Conservation (phyloP, 1,140 invertebrate species). For the Drosophila nigromelanica region DNA sequence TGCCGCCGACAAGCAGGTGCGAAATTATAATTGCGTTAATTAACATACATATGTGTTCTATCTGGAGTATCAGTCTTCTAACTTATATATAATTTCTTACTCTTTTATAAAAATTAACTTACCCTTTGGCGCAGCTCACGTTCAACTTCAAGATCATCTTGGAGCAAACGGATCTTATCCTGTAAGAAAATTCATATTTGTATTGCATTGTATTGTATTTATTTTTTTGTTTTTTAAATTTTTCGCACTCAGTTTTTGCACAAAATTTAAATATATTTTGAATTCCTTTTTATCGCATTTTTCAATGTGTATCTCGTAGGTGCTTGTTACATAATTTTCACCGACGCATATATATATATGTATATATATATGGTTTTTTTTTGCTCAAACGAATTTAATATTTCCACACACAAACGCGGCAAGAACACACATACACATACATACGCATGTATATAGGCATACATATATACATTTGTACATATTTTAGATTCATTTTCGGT, state of each 20-base stretch:
- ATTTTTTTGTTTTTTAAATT: conserved; percentile 26
- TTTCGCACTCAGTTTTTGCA: conserved; percentile 47
- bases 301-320: conserved; percentile 30
- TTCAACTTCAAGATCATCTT: conserved; percentile 98
- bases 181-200: conserved; percentile 86
- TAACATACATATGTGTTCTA: too few species aligned
- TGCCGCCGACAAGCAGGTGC: conserved; percentile 28
- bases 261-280: conserved; percentile 20
- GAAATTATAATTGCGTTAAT: background rate
- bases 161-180: conserved; percentile 98
- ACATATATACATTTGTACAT: conserved; percentile 31
- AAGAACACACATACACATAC: conserved; percentile 26
- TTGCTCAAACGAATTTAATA: conserved; percentile 74
- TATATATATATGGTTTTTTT: conserved; percentile 48
- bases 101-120: conserved; percentile 84
- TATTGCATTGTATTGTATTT: conserved; percentile 17
- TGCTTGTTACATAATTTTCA: conserved; percentile 53
- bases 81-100: background rate
- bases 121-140: conserved; percentile 98
- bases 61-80: background rate
- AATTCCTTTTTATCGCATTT: conserved; percentile 43
- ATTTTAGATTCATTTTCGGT: conserved; percentile 46
- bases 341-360: conserved; percentile 29
- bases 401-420: conserved; percentile 72
- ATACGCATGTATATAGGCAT: conserved; percentile 32